Percentiles rank a stretch among this genome's conserved stretches.
phyloP scores from a whole-genome alignment of 1,140 invertebrate genomes.

The Chelonus insularis region DNA sequence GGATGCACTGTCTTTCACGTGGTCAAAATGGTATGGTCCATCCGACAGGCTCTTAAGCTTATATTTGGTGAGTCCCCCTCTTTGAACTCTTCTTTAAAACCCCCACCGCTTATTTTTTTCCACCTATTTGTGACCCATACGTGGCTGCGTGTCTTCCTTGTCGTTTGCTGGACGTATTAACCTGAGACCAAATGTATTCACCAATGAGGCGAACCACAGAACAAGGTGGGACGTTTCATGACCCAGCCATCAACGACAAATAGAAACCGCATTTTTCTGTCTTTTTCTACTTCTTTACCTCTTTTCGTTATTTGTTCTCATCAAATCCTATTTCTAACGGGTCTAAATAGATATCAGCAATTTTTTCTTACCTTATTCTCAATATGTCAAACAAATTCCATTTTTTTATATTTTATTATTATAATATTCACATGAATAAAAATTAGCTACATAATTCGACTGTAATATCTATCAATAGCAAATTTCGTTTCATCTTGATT shows the following conservation, averaged over 20 bases:
- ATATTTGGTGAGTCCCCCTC: conserved; percentile 53
- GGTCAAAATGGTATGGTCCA: conserved; percentile 57
- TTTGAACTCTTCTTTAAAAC: conserved; percentile 13
- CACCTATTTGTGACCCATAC: conserved; percentile 39
- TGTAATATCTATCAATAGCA: too few species aligned
- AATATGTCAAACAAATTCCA: too few species aligned
- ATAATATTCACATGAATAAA: too few species aligned
- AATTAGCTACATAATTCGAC: too few species aligned
- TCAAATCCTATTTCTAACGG: background rate
- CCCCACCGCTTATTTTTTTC: conserved; percentile 42
- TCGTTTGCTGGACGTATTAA: conserved; percentile 3
- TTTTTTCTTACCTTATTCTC: too few species aligned
- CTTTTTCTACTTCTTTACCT: background rate
- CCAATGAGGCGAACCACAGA: conserved; percentile 15
- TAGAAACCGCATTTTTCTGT: conserved; percentile 23
- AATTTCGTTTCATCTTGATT: background rate
- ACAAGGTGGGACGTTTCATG: conserved; percentile 3
- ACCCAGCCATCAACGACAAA: conserved; percentile 13
- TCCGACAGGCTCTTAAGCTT: conserved; percentile 57
- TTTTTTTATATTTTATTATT: too few species aligned
- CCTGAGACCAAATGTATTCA: conserved; percentile 25
- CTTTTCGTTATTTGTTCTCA: background rate
- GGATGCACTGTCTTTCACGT: conserved; percentile 43
- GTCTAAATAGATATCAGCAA: background rate
- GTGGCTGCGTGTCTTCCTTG: conserved; percentile 23